A percentile compares a stretch with the other conserved stretches of the same genome.
Evolutionary conservation across 2,797 vertebrate genomes (phyloP).

Genomic region (Eidolon dupreanum): DNA sequence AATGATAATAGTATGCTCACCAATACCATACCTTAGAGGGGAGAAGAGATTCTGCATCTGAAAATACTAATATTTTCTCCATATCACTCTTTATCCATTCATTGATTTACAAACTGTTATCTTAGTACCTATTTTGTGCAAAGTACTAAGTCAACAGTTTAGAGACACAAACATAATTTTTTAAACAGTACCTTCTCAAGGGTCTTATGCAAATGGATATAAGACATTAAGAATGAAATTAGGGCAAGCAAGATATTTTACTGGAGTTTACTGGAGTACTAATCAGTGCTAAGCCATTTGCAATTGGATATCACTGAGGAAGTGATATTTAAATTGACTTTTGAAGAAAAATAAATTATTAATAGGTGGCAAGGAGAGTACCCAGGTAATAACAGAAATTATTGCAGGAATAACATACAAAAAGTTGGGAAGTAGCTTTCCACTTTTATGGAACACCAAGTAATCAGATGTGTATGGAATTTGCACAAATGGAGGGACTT

Average conservation of each 20-base stretch:
- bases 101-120: neutral
- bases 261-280: neutral
- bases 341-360: conserved; percentile 31
- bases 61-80: neutral
- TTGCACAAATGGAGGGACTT: neutral
- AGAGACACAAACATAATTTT: neutral
- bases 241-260: neutral
- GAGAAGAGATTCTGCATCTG: neutral
- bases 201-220: neutral
- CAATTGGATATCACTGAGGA: neutral
- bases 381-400: neutral
- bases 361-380: neutral
- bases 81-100: neutral
- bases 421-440: neutral
- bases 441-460: neutral
- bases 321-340: neutral
- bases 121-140: neutral
- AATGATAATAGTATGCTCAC: neutral
- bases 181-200: neutral
- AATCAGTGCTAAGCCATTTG: neutral
- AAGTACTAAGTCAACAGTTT: neutral
- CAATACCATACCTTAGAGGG: neutral
- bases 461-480: neutral
- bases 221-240: neutral
- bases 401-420: neutral